Evolutionary conservation across 2,888 invertebrate species (phyloP), one percentile per base, ranked within the genome.

Genomic region (Helleia helle): DNA sequence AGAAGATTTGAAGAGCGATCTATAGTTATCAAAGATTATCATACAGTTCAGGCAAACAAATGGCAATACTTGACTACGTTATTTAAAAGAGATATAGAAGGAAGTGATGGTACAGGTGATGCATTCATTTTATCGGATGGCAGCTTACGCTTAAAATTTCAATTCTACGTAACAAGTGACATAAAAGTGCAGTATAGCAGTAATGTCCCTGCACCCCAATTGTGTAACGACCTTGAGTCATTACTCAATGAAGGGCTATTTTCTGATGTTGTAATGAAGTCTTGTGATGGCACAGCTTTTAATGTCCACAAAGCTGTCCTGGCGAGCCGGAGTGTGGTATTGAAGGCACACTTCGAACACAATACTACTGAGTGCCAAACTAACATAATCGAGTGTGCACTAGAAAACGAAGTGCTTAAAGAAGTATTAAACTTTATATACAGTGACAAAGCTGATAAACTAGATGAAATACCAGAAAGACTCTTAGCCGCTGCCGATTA

Each of bases 291-390:
- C 4, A 52, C 57, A n/a, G 77, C 81, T 44, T 79, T 63, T 40
- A 73, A 71, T 54, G 73, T 77, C 0, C 84, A 84, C 40, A 84
- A 83, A 49, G 80, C 76, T 14, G 71, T 84, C 1, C 48, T 84
- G 26, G 79, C 84, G 0, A 75, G 73, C 46, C 59, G 84, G 13
- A 84, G 84, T 61, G 68, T 63, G 11, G 84, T 84, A 0, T 43
- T 84, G 4, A 80, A 76, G 43, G 84, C 83, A 17, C 75, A 83
- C 49, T 84, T 84, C 57, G 73, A 79, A 43, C 81, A 83, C 38
- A 80, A 81, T 47, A 84, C 80, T 28, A 68, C 63, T 12, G 84
- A 84, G 55, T 71, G 74, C 47, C 50, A 49, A 3, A 83, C 80
- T 4, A 83, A 83, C 47, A 48, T 71, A 46, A 67, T 84, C 1